Percentiles rank a stretch among this genome's conserved stretches.
phyloP scores from a whole-genome alignment of 2,113 vertebrate species.

The Delphinus delphis region DNA sequence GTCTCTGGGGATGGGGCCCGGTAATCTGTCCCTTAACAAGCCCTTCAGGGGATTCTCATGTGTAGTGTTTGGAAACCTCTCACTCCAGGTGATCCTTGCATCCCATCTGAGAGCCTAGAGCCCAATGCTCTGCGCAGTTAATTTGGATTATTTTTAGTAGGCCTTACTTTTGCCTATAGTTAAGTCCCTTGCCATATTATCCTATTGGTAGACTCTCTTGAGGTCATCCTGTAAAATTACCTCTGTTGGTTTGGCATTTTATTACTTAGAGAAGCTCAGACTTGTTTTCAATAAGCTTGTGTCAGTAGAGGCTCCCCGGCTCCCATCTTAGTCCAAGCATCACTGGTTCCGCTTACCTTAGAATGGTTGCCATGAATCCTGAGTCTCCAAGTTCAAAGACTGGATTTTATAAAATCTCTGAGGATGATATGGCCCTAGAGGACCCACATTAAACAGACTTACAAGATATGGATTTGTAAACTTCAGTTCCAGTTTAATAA shows the following conservation, averaged over 20 bases:
- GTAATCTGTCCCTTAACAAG: not conserved
- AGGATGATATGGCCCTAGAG: not conserved
- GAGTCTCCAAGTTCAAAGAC: not conserved
- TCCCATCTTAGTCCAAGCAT: not conserved
- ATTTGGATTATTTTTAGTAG: not conserved
- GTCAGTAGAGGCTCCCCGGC: not conserved
- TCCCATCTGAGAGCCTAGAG: not conserved
- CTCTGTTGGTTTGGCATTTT: not conserved
- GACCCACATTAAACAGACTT: conserved; percentile 13
- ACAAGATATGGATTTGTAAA: not conserved
- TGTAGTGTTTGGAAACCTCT: not conserved
- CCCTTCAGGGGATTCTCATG: not conserved
- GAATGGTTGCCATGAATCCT: not conserved
- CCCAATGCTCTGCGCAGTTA: not conserved
- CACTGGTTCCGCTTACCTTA: conserved; percentile 5
- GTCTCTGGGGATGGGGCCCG: not conserved
- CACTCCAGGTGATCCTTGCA: not conserved
- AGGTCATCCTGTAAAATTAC: not conserved
- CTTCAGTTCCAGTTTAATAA: not conserved
- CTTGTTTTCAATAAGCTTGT: not conserved
- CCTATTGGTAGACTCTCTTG: not conserved
- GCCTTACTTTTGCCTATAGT: not conserved
- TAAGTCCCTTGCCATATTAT: not conserved
- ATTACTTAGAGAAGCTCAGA: not conserved
- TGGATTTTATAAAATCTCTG: not conserved